Evolutionary conservation across 1,140 invertebrate genomes (phyloP).

Genomic region (Calosoma granatense): DNA sequence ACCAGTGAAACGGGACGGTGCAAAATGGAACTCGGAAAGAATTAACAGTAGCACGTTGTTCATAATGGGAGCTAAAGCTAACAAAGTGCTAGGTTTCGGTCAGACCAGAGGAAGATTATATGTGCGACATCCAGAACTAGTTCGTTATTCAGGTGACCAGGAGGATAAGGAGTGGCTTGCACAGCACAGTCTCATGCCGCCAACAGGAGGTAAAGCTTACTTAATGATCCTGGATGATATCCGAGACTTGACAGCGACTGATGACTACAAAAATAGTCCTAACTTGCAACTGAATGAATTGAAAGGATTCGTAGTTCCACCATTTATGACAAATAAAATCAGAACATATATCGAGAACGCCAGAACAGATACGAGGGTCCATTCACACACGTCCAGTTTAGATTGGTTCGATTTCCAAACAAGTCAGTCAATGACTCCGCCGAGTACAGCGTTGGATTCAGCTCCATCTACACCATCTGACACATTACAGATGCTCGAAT

Average conservation of each 20-base stretch:
- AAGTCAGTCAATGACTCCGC: slow-evolving; percentile 30
- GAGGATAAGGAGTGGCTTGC: slow-evolving; percentile 76
- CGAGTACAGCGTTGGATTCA: slow-evolving; percentile 26
- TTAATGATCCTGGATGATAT: slow-evolving; percentile 75
- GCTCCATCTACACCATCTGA: slow-evolving; percentile 28
- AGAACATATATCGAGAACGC: slow-evolving; percentile 41
- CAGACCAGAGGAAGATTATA: slow-evolving; percentile 64
- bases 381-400: slow-evolving; percentile 16
- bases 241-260: slow-evolving; percentile 55
- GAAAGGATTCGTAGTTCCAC: slow-evolving; percentile 60
- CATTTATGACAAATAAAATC: slow-evolving; percentile 63
- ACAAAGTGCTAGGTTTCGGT: slow-evolving; percentile 65
- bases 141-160: slow-evolving; percentile 67
- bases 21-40: slow-evolving; percentile 65
- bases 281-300: slow-evolving; percentile 53
- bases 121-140: slow-evolving; percentile 65
- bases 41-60: slow-evolving; percentile 58
- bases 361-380: slow-evolving; percentile 25
- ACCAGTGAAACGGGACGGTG: slow-evolving; percentile 31
- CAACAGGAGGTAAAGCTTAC: slow-evolving; percentile 67
- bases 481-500: slow-evolving; percentile 23
- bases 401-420: slow-evolving; percentile 27
- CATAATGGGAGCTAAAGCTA: slow-evolving; percentile 68
- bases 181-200: slow-evolving; percentile 62
- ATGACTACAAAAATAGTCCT: slow-evolving; percentile 61